These are phyloP conservation scores for Collichthys lucidus DNA, from an alignment of 2,113 vertebrate species.

Conservation along the genomic window DNA sequence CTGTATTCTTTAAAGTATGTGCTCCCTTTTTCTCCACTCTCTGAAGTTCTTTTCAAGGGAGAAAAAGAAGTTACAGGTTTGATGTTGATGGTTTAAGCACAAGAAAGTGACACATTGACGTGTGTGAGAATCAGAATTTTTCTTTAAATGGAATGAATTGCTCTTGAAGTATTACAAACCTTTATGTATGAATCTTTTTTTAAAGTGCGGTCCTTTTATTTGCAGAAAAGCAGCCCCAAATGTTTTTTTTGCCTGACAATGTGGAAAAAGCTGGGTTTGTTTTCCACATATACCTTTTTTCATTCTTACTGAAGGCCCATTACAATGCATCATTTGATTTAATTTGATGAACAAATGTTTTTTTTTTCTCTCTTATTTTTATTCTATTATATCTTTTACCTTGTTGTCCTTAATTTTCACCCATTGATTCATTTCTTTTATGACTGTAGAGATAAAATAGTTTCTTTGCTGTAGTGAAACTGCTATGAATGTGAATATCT, in stretches of 20 bases:
- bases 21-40: constrained; percentile 2
- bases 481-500: constrained; percentile 85
- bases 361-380: constrained; percentile 30
- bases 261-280: constrained; percentile 35
- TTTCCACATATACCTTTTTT: constrained; percentile 28
- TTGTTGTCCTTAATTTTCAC: constrained; percentile 74
- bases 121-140: constrained; percentile 11
- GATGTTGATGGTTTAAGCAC: constrained; percentile 24
- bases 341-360: constrained; percentile 54
- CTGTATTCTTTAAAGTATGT: constrained; percentile 47
- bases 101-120: constrained; percentile 22
- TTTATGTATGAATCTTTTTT: constrained; percentile 28
- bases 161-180: constrained; percentile 60
- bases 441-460: constrained; percentile 69
- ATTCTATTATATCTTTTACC: constrained; percentile 44
- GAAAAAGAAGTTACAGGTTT: neutral
- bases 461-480: constrained; percentile 83
- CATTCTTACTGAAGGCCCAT: constrained; percentile 19
- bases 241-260: neutral
- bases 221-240: constrained; percentile 13
- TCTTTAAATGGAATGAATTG: constrained; percentile 50
- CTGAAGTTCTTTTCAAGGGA: neutral
- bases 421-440: constrained; percentile 63
- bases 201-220: constrained; percentile 56
- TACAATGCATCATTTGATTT: constrained; percentile 50